Evolutionary conservation across 2,888 invertebrate species (phyloP).

Genomic region (Pheosia tremula): DNA sequence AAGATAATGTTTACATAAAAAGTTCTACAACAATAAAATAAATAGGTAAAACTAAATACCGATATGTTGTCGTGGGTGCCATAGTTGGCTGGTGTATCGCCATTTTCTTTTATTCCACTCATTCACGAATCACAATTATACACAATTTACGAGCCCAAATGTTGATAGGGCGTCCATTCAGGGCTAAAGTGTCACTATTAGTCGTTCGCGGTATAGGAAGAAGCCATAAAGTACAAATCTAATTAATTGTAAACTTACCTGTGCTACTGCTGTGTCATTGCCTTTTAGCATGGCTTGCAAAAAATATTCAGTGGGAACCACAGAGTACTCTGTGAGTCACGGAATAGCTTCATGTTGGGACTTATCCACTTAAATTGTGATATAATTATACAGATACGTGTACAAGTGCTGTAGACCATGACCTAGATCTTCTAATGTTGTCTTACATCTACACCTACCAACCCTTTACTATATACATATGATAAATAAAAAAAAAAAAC

Average conservation of each 20-base stretch:
- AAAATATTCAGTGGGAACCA: neutral
- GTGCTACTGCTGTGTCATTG: slow-evolving; percentile 21
- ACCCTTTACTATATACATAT: too few relatives aligned
- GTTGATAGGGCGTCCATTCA: slow-evolving; percentile 42
- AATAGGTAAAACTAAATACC: slow-evolving; percentile 43
- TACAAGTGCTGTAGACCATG: too few relatives aligned
- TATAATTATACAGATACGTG: too few relatives aligned
- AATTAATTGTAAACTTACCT: slow-evolving; percentile 69
- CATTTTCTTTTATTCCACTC: slow-evolving; percentile 56
- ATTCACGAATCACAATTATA: slow-evolving; percentile 21
- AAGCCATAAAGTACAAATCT: slow-evolving; percentile 74
- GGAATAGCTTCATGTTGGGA: too few relatives aligned
- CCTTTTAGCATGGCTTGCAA: slow-evolving; percentile 16
- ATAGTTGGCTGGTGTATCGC: slow-evolving; percentile 45
- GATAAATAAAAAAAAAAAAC: too few relatives aligned
- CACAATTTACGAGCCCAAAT: slow-evolving; percentile 25
- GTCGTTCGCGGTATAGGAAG: slow-evolving; percentile 61
- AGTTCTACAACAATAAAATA: neutral
- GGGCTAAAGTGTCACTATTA: slow-evolving; percentile 49
- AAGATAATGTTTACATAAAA: too few relatives aligned
- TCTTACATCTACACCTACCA: too few relatives aligned
- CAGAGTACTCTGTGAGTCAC: too few relatives aligned
- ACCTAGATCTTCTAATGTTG: too few relatives aligned
- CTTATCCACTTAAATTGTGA: too few relatives aligned
- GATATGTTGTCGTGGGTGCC: slow-evolving; percentile 54